Conservation (phyloP, 2,797 vertebrate species). For the Enteromius paludinosus region DNA sequence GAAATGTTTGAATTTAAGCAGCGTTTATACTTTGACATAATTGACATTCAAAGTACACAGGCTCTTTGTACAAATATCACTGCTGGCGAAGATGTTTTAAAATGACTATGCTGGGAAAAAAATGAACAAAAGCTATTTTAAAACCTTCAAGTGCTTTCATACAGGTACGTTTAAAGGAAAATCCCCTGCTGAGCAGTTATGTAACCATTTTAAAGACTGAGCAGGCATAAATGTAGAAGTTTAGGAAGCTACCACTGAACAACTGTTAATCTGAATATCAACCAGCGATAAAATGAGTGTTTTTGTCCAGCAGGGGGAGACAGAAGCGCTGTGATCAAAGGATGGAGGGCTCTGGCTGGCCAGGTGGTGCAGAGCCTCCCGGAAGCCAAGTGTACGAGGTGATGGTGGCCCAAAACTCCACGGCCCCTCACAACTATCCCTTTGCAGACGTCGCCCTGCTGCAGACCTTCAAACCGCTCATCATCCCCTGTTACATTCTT, state of each 20-base stretch:
- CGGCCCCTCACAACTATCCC: conserved; percentile 70
- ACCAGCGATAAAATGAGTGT: neutral
- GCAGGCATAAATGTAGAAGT: neutral
- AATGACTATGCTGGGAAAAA: neutral
- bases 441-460: conserved; percentile 77
- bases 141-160: neutral
- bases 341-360: conserved; percentile 69
- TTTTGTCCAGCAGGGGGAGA: conserved; percentile 23
- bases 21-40: neutral
- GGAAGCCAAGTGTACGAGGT: conserved; percentile 65
- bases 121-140: neutral
- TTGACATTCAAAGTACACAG: neutral
- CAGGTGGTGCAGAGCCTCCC: conserved; percentile 44
- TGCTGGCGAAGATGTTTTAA: neutral
- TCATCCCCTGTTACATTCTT: conserved; percentile 78
- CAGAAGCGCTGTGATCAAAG: neutral
- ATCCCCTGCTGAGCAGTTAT: neutral
- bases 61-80: neutral
- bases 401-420: conserved; percentile 63
- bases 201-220: conserved; percentile 1
- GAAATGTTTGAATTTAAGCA: neutral
- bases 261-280: neutral
- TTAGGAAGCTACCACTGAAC: neutral
- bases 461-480: conserved; percentile 75
- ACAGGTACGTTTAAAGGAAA: neutral